phyloP scores from a whole-genome alignment of 2,888 invertebrate species.

The Dynastes tityus region DNA sequence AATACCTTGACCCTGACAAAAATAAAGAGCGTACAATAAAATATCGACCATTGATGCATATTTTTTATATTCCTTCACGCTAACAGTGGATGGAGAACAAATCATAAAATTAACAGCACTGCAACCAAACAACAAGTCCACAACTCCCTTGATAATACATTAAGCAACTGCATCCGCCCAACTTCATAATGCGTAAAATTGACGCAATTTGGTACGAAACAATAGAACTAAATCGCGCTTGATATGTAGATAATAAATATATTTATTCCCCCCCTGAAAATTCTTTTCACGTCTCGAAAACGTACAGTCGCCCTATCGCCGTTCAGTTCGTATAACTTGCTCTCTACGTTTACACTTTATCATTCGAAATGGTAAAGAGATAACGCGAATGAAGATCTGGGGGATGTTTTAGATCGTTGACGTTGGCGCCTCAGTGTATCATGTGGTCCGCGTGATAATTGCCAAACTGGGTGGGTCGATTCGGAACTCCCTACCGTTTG shows the following conservation, averaged over 20 bases:
- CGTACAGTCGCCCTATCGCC: neutral
- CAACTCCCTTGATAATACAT: neutral
- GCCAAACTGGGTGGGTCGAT: slow-evolving; percentile 64
- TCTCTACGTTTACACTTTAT: slow-evolving; percentile 22
- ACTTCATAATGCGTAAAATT: slow-evolving; percentile 56
- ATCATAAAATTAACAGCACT: neutral
- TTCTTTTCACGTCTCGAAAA: neutral
- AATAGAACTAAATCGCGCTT: slow-evolving; percentile 50
- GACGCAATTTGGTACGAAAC: slow-evolving; percentile 58
- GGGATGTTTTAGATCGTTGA: slow-evolving; percentile 37
- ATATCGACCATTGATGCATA: too few species aligned
- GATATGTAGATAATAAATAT: slow-evolving; percentile 42
- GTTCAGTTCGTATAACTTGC: neutral
- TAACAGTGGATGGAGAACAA: too few species aligned
- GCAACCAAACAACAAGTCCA: neutral
- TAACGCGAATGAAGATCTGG: slow-evolving; percentile 36
- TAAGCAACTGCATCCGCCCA: neutral
- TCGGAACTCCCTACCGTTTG: slow-evolving; percentile 66
- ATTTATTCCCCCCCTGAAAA: slow-evolving; percentile 29
- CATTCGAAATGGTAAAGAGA: slow-evolving; percentile 37
- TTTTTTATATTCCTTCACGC: too few species aligned
- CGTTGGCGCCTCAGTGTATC: slow-evolving; percentile 45
- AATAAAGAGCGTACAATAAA: too few species aligned
- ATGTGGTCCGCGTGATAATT: slow-evolving; percentile 63
- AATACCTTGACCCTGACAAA: too few species aligned